Conservation (phyloP, 2,888 invertebrate species). For the Lucinisca nassula region DNA sequence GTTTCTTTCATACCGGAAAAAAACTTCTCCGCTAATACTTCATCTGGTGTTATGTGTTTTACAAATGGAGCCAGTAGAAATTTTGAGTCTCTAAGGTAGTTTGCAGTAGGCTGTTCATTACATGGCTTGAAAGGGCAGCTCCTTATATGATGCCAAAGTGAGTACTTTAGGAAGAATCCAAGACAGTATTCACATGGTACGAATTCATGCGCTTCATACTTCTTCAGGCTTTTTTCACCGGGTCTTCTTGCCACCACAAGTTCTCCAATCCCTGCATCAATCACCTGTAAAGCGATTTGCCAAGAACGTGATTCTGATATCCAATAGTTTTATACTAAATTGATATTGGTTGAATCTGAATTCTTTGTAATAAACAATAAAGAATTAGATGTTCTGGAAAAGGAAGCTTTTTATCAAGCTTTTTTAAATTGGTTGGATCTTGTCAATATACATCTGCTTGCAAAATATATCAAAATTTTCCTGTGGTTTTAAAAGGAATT, state of each 20-base stretch:
- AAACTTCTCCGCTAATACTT: not conserved
- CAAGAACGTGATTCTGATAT: too few relatives aligned
- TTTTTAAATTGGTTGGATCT: too few relatives aligned
- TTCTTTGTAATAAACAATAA: too few relatives aligned
- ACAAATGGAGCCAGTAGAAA: constrained; percentile 14
- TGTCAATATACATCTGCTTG: too few relatives aligned
- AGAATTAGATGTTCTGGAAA: too few relatives aligned
- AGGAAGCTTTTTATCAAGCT: too few relatives aligned
- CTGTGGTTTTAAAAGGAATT: too few relatives aligned
- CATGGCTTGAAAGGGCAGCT: constrained; percentile 1
- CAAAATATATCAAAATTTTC: too few relatives aligned
- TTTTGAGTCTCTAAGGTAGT: constrained; percentile 16
- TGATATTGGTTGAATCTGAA: too few relatives aligned
- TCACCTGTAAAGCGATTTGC: constrained; percentile 12
- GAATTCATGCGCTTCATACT: not conserved
- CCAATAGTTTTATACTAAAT: too few relatives aligned
- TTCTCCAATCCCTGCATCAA: constrained; percentile 8
- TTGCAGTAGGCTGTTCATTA: not conserved
- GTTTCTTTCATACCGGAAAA: constrained; percentile 52
- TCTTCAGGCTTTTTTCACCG: not conserved
- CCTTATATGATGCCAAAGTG: constrained; percentile 14
- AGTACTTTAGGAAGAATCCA: constrained; percentile 6
- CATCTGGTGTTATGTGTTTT: not conserved
- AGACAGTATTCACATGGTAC: constrained; percentile 37
- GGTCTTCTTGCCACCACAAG: constrained; percentile 18